Base-by-base conservation (phyloP, 2,888 invertebrate species). In the Portevinia maculata region DNA sequence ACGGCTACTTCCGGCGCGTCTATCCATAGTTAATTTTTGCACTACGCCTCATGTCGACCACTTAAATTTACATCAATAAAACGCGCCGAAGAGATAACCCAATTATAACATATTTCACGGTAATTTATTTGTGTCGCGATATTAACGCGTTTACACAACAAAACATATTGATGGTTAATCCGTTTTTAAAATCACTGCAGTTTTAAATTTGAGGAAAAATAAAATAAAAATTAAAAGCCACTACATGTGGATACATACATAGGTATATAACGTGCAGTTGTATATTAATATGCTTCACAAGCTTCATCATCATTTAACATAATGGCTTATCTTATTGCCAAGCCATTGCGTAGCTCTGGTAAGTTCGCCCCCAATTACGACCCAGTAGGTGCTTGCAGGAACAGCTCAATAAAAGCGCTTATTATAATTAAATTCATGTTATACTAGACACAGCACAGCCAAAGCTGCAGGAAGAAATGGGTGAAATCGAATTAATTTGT, bases 51-150 rank as follows among this genome's bases (percentile, higher is more conserved):
- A n/a, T n/a, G 50, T 34, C 21, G 53, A 19, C 57, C 15, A 57
- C 52, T 81, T 79, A 52, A 69, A 79, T 50, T 62, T 52, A 69
- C 79, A 75, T 81, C 70, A 75, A 59, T 69, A 64, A 81, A 79
- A 34, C 41, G 52, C 32, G 21, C 8, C 44, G 37, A 11, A n/a
- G 52, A 81, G 70, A 81, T 81, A 81, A 75, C 81, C 81, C 81
- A 75, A 71, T 81, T 81, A 81, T 65, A 81, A 60, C 81, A 81
- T 75, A 81, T 81, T 81, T 81, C 75, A 76, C 59, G 70, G 76
- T 81, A 81, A 81, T 75, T 81, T 81, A 81, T 75, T 71, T 71
- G 59, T 70, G 76, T 71, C 64, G 64, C 70, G 81, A 81, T 75
- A 81, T 75, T 71, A 81, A 65, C 75, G 81, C 70, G 53, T 70